Base-by-base conservation (phyloP, 2,888 invertebrate genomes). In the Rhabditoides inermis region DNA sequence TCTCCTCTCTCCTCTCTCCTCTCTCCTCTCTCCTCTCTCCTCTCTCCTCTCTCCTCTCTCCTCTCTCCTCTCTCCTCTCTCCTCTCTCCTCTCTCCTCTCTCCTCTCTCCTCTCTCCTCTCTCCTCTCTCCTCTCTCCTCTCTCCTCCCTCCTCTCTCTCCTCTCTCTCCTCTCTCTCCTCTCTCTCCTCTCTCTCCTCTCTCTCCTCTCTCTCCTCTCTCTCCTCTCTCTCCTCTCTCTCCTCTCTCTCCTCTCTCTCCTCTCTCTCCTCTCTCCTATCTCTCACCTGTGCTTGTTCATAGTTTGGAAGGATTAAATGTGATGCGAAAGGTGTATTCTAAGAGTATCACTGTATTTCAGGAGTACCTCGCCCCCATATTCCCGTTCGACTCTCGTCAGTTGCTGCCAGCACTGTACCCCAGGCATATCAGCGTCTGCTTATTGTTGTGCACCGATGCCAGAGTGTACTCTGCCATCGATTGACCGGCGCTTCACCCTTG, bases 241-340 rank as follows among this genome's bases (percentile, higher is more conserved):
- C 30, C 23, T 42, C 49, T 50, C 47, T 56, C 41, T 60, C 58
- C 32, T 55, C 58, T 37, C 56, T 49, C 28, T 58, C 60, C 35
- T 55, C 49, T 46, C 42, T 18, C 25, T 12, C 30, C 39, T 50
- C 27, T 44, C 44, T 32, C n/a, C n/a, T 6, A n/a, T n/a, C 20
- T 18, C 23, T 42, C 23, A 37, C 41, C 57, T 63, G 36, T 63
- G 58, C 10, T 56, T 55, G 37, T 63, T 55, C 10, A 63, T 58
- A 27, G 61, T 48, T 23, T 57, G 51, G 6, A n/a, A n/a, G n/a
- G n/a, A n/a, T n/a, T n/a, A n/a, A n/a, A n/a, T n/a, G 10, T 32
- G 15, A 32, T 10, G 7, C 32, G 32, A 32, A 10, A 32, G 15
- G 10, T 32, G 15, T 32, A 7, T 32, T 32, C 15, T 20, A 20